phyloP scores from a whole-genome alignment of 2,888 invertebrate species.

The Seira sanloemensis region DNA sequence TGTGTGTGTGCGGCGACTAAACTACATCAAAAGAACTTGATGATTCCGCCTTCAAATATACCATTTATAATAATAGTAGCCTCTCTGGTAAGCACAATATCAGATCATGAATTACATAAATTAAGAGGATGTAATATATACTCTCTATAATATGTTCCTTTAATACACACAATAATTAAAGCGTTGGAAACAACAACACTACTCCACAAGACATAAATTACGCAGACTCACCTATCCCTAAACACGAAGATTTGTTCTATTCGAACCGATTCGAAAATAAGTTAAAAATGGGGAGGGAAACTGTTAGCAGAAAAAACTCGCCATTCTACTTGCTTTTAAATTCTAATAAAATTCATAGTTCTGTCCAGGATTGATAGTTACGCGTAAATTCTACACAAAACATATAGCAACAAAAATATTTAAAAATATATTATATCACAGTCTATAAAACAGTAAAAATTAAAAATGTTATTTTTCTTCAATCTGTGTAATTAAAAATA shows the following conservation, averaged over 20 bases:
- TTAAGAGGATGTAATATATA: not conserved
- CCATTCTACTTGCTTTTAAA: not conserved
- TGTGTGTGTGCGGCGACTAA: constrained; percentile 1
- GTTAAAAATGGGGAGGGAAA: too few species aligned
- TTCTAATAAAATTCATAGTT: not conserved
- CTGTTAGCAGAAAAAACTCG: too few species aligned
- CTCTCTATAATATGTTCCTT: too few species aligned
- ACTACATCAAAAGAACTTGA: not conserved
- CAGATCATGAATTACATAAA: constrained; percentile 1
- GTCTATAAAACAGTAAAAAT: constrained; percentile 57
- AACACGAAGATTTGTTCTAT: constrained; percentile 9
- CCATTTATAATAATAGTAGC: not conserved
- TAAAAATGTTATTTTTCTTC: constrained; percentile 17
- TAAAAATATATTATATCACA: constrained; percentile 57
- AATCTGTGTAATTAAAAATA: constrained; percentile 39
- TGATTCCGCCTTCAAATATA: not conserved
- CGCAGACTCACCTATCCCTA: too few species aligned
- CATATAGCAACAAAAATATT: constrained; percentile 14
- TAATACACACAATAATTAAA: too few species aligned
- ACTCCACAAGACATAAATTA: constrained; percentile 6
- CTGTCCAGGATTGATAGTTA: not conserved
- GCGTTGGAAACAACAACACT: constrained; percentile 52
- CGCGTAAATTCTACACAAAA: not conserved
- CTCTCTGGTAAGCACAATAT: constrained; percentile 11
- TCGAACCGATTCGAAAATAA: too few species aligned